Conservation (phyloP, 2,888 invertebrate species). For the Aplocera efformata region DNA sequence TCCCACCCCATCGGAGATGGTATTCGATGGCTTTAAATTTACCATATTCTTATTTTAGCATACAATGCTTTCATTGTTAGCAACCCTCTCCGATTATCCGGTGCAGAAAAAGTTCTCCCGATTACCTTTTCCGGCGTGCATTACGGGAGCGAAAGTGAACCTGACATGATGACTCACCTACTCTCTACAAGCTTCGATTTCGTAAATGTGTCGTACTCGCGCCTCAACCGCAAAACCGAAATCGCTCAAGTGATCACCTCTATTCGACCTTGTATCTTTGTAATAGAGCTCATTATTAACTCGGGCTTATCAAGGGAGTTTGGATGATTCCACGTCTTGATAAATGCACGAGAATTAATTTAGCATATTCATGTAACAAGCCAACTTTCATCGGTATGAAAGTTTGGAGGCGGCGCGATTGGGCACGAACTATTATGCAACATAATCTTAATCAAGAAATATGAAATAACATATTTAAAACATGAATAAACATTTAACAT, state of each 20-base stretch:
- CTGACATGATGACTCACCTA: constrained; percentile 57
- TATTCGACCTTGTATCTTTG: constrained; percentile 18
- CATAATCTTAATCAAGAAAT: constrained; percentile 2
- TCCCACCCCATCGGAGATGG: too few species aligned
- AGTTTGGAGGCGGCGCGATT: constrained; percentile 40
- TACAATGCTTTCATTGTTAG: constrained; percentile 10
- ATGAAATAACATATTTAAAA: neutral
- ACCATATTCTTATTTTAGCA: constrained; percentile 6
- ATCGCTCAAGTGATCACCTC: constrained; percentile 6
- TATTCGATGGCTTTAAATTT: too few species aligned
- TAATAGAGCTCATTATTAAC: constrained; percentile 17
- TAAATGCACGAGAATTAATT: constrained; percentile 38
- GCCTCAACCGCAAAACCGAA: constrained; percentile 18
- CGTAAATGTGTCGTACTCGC: constrained; percentile 34
- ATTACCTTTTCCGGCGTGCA: constrained; percentile 28
- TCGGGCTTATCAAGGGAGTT: constrained; percentile 9
- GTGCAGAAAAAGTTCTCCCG: constrained; percentile 20
- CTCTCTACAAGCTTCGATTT: constrained; percentile 54
- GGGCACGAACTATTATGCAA: constrained; percentile 30
- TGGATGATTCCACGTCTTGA: constrained; percentile 21
- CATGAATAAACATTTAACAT: constrained; percentile 1
- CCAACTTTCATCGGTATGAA: constrained; percentile 58
- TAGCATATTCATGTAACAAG: constrained; percentile 52
- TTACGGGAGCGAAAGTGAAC: constrained; percentile 63
- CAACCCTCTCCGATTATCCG: constrained; percentile 17